Evolutionary conservation across 2,113 vertebrate species (phyloP), one percentile per base, ranked within the genome.

Genomic region (Puntigrus tetrazona): DNA sequence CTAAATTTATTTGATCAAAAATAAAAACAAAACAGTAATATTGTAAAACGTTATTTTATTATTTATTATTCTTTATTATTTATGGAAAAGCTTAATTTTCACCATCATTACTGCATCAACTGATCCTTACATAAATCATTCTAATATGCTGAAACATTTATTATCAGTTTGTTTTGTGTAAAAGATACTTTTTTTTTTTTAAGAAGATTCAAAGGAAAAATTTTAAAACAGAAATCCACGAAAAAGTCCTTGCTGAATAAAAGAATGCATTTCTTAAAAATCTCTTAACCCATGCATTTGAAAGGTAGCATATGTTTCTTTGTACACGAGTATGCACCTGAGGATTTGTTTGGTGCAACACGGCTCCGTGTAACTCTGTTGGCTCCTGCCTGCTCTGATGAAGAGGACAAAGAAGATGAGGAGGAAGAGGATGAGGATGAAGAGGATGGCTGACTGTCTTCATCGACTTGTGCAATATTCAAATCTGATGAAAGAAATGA

Each of bases 351-450:
- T 36, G 95, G 94, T 47, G 94, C 93, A 36, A 93, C 87, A 92
- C 93, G 94, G 91, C 92, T 96, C 85, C 93, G 94, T 73, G 95
- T 88, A n/a, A 92, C 90, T 82, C 94, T 94, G 20, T 92, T 89
- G 20, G 92, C 94, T 79, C 91, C 94, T 81, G 90, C 84, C 41
- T 93, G 94, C 89, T 91, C 94, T 63, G 95, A 96, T 89, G 93
- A 92, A 0, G 95, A 95, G 1, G 95, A 93, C 1, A 81, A 70
- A 7, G 74, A 47, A 22, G 81, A 77, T 1, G 88, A 88, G 52
- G 96, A 96, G 86, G 94, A 92, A 0, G 96, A 95, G 1, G 95
- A 93, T 6, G 83, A 87, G 16, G 86, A 86, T 7, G 81, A 85
- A 25, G 88, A 88, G 29, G 96, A 96, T 45, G 96, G 94, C 65